Conservation (phyloP, 2,113 vertebrate species). For the Halichoeres trimaculatus region DNA sequence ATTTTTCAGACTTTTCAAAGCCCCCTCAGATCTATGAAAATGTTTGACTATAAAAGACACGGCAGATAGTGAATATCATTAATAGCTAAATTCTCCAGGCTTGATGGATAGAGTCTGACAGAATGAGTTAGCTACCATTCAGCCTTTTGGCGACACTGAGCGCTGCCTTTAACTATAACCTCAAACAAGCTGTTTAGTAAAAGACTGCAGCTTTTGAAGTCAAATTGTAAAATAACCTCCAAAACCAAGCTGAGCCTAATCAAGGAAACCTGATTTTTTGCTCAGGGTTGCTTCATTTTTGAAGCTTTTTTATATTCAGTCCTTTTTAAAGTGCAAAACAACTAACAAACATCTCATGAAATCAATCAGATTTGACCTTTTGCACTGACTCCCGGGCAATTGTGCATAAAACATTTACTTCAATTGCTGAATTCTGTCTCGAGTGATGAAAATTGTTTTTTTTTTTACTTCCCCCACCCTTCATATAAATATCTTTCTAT, state of each 20-base stretch:
- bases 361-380: background rate
- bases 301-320: background rate
- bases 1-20: conserved; percentile 11
- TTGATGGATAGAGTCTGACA: conserved; percentile 1
- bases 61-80: conserved; percentile 9
- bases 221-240: background rate
- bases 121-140: background rate
- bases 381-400: background rate
- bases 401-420: background rate
- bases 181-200: background rate
- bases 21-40: background rate
- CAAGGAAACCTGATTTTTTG: background rate
- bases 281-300: background rate
- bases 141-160: background rate
- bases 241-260: conserved; percentile 2
- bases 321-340: background rate
- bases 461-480: too few species aligned
- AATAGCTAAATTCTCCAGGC: background rate
- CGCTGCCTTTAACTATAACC: background rate
- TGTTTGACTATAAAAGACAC: background rate
- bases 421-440: background rate
- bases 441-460: background rate
- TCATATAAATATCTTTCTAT: background rate
- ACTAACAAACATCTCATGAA: background rate
- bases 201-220: background rate